Base-by-base conservation (phyloP, 2,797 vertebrate genomes). In the Sternarchorhynchus goeldii region DNA sequence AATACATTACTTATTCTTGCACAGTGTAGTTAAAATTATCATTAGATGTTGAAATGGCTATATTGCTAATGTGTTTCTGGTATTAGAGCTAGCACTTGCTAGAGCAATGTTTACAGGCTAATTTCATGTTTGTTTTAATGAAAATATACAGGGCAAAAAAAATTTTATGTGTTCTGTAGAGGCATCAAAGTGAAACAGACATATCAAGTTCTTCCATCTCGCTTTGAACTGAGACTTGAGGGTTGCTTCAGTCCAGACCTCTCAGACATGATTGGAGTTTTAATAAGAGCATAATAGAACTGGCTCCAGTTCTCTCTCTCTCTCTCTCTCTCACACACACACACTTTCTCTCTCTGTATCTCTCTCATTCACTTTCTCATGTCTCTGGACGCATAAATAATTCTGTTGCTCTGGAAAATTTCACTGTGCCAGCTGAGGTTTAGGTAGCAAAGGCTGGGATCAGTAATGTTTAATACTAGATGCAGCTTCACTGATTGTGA, bases 221-320 rank as follows among this genome's bases (percentile, higher is more conserved):
- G 65, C 66, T 67, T 69, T 81, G 73, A 62, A 57, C 39, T 39
- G 66, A 83, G 56, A 57, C 58, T 75, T 71, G 78, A 76, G 62
- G 76, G 57, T 69, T 75, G 73, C 75, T 81, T 80, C 62, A 63
- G 82, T 80, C 71, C 79, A 78, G 75, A 84, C 78, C 76, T 77
- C 78, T 86, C 81, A 84, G 84, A 84, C 80, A 81, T 83, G 77
- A 83, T 78, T 82, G 82, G 83, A 81, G 68, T 84, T 86, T 82
- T 84, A 84, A 83, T 85, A 83, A 81, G 82, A 78, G 73, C 80
- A 81, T 83, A 85, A 85, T 83, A 81, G 84, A 81, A 79, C 84
- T 82, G 82, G 80, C 82, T 85, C 84, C 82, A 82, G 72, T 45
- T 73, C 76, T 81, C 65, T 73, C 75, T 74, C 80, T 65, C 50